Conservation (phyloP, 1,140 invertebrate species). For the Subanguina moxae region DNA sequence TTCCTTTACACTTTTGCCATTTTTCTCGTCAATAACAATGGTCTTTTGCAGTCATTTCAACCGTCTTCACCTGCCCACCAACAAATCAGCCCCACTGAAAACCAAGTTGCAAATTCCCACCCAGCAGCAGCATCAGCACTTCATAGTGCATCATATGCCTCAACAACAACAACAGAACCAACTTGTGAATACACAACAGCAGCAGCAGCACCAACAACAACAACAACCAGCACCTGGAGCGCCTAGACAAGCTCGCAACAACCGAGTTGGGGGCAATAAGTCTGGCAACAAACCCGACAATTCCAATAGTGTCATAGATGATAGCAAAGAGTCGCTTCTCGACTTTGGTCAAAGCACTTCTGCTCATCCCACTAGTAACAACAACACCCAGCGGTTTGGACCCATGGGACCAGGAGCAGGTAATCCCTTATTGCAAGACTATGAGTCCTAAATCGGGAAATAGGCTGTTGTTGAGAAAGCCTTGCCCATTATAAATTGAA, state of each 20-base stretch:
- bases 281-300: neutral
- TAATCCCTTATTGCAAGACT: constrained; percentile 1
- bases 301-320: constrained; percentile 1
- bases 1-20: no score
- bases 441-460: no score
- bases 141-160: constrained; percentile 31
- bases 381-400: constrained; percentile 8
- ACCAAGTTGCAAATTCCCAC: constrained; percentile 7
- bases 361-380: constrained; percentile 7
- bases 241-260: neutral
- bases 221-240: neutral
- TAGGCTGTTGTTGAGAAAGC: neutral
- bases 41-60: constrained; percentile 14
- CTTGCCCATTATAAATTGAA: no score
- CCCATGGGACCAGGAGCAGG: constrained; percentile 28
- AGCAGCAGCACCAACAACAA: constrained; percentile 15
- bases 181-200: neutral
- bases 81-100: neutral
- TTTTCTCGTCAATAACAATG: neutral
- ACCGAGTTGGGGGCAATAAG: neutral
- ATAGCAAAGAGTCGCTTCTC: constrained; percentile 4
- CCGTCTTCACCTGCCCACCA: constrained; percentile 5
- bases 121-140: constrained; percentile 21
- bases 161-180: constrained; percentile 24
- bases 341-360: neutral